These are phyloP conservation scores for Syngnathus typhle DNA, from an alignment of 2,113 vertebrate species.

Conservation along the genomic window DNA sequence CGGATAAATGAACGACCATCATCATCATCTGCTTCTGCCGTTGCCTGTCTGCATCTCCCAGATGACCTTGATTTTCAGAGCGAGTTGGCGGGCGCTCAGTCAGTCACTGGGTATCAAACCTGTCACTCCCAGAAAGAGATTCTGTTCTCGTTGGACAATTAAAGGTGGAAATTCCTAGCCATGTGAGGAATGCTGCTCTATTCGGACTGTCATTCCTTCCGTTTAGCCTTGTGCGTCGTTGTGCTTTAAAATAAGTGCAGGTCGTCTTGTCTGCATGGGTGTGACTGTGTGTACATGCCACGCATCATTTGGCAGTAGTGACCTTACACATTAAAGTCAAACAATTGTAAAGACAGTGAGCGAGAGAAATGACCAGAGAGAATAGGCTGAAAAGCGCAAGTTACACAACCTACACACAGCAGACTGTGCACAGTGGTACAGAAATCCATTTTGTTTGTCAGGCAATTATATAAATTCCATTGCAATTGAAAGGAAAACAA, in stretches of 20 bases:
- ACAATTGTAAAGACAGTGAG: constrained; percentile 28
- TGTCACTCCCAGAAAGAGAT: background rate
- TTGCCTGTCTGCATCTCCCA: constrained; percentile 12
- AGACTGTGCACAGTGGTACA: background rate
- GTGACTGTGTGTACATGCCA: constrained; percentile 16
- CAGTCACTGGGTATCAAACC: constrained; percentile 34
- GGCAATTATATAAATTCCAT: background rate
- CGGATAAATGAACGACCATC: background rate
- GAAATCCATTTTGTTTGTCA: background rate
- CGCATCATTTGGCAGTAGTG: constrained; percentile 39
- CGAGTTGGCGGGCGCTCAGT: constrained; percentile 15
- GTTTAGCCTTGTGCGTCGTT: constrained; percentile 24
- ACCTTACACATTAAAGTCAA: constrained; percentile 33
- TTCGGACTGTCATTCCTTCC: constrained; percentile 26
- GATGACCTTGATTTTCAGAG: constrained; percentile 26
- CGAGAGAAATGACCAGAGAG: constrained; percentile 7
- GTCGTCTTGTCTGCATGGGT: constrained; percentile 7
- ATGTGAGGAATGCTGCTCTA: constrained; percentile 44
- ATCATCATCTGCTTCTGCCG: background rate
- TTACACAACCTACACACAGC: constrained; percentile 9
- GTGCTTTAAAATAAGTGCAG: constrained; percentile 5
- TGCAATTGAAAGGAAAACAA: background rate
- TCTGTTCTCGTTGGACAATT: constrained; percentile 16
- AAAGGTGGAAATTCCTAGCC: constrained; percentile 47
- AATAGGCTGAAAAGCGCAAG: background rate